phyloP scores from a whole-genome alignment of 2,888 invertebrate genomes.

The Capitulum mitella region DNA sequence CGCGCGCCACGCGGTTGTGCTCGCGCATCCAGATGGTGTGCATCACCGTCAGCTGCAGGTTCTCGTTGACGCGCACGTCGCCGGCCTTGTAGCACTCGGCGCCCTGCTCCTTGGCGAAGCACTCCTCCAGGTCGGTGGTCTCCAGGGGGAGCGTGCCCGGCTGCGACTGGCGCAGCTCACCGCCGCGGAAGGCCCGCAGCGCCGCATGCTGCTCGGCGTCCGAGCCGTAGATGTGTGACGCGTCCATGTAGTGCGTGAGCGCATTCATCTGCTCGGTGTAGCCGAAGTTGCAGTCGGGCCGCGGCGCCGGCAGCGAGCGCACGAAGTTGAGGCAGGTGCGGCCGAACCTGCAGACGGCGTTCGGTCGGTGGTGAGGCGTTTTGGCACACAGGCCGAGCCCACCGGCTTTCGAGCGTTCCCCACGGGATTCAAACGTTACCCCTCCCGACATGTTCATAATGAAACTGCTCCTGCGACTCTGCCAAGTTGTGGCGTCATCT shows the following conservation, averaged over 20 bases:
- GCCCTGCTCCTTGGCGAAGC: slow-evolving; percentile 30
- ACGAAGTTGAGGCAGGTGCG: slow-evolving; percentile 65
- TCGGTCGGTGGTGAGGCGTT: too few relatives aligned
- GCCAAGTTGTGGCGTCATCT: too few relatives aligned
- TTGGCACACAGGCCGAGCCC: too few relatives aligned
- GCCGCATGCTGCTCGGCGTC: slow-evolving; percentile 55
- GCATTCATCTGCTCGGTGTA: slow-evolving; percentile 62
- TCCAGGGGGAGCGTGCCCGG: slow-evolving; percentile 29
- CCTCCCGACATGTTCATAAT: too few relatives aligned
- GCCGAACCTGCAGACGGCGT: slow-evolving; percentile 28
- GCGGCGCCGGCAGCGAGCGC: slow-evolving; percentile 59
- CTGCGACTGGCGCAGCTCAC: slow-evolving; percentile 41
- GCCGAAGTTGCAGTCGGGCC: slow-evolving; percentile 53
- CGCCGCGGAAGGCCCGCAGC: slow-evolving; percentile 60
- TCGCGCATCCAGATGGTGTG: slow-evolving; percentile 31
- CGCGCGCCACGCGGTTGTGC: slow-evolving; percentile 28
- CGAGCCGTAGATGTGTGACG: slow-evolving; percentile 73
- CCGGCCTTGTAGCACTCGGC: slow-evolving; percentile 42
- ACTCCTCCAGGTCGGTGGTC: slow-evolving; percentile 30
- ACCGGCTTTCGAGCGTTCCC: too few relatives aligned
- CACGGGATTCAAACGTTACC: too few relatives aligned
- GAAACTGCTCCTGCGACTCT: too few relatives aligned
- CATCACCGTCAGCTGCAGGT: slow-evolving; percentile 37
- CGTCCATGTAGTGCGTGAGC: slow-evolving; percentile 66
- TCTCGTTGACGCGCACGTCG: slow-evolving; percentile 50